phyloP scores from a whole-genome alignment of 2,888 invertebrate species.

The Mesorhabditis spiculigera region DNA sequence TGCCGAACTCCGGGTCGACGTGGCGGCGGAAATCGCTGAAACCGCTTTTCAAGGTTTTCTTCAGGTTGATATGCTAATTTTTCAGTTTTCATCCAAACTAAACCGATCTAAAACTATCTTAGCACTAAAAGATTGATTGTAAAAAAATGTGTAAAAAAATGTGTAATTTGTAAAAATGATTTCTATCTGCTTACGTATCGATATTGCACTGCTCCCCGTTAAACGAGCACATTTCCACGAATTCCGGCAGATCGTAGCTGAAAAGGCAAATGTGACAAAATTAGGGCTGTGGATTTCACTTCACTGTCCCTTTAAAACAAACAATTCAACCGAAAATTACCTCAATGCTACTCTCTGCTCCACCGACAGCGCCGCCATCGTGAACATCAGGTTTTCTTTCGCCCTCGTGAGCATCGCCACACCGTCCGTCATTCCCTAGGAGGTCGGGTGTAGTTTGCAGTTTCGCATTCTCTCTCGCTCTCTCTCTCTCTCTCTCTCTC shows the following conservation, averaged over 20 bases:
- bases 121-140: background rate
- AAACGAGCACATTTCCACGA: conserved; percentile 48
- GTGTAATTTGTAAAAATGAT: background rate
- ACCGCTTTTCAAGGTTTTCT: background rate
- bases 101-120: no score
- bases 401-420: conserved; percentile 45
- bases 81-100: no score
- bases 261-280: background rate
- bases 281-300: background rate
- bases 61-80: no score
- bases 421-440: conserved; percentile 46
- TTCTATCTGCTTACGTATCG: conserved; percentile 25
- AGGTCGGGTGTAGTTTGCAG: background rate
- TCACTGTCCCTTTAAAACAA: background rate
- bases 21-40: background rate
- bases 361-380: conserved; percentile 41
- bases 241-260: conserved; percentile 25
- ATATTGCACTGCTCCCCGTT: conserved; percentile 46
- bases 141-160: no score
- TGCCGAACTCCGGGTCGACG: conserved; percentile 16
- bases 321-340: background rate
- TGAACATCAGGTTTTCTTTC: conserved; percentile 48
- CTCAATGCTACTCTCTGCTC: conserved; percentile 6
- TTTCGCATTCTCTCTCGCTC: background rate
- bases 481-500: no score